These are phyloP conservation scores for Tilapia sparmanii DNA, from an alignment of 2,113 vertebrate genomes.

Conservation along the genomic window DNA sequence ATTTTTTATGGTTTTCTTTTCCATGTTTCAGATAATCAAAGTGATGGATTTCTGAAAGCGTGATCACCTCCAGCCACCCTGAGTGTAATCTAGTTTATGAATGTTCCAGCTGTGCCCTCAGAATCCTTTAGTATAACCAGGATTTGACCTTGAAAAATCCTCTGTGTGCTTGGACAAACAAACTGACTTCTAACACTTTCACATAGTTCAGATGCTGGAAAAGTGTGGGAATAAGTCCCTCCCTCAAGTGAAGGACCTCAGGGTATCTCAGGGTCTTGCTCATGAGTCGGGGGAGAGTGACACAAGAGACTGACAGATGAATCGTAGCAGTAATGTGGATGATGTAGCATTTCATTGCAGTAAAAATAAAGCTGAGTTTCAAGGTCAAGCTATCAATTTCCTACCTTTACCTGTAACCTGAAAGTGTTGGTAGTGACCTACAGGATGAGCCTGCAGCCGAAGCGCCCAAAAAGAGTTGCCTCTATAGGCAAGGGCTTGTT, in stretches of 20 bases:
- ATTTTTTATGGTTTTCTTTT: background rate
- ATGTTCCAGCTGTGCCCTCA: background rate
- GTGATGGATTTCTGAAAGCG: background rate
- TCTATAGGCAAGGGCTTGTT: background rate
- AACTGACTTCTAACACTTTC: background rate
- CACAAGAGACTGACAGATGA: background rate
- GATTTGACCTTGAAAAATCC: background rate
- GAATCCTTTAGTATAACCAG: background rate
- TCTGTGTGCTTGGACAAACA: background rate
- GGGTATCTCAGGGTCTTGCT: background rate
- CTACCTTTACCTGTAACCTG: background rate
- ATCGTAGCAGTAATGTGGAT: background rate
- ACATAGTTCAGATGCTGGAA: background rate
- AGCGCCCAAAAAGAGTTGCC: background rate
- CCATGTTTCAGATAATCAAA: background rate
- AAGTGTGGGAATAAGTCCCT: background rate
- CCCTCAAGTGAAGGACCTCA: background rate
- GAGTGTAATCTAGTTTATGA: background rate
- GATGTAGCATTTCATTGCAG: background rate
- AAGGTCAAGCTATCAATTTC: background rate
- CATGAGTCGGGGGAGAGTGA: background rate
- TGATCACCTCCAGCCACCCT: background rate
- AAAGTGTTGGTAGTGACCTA: background rate
- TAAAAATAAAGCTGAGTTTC: background rate
- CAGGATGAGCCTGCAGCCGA: background rate